Evolutionary conservation across 2,888 invertebrate species (phyloP).

Genomic region (Candidula unifasciata): DNA sequence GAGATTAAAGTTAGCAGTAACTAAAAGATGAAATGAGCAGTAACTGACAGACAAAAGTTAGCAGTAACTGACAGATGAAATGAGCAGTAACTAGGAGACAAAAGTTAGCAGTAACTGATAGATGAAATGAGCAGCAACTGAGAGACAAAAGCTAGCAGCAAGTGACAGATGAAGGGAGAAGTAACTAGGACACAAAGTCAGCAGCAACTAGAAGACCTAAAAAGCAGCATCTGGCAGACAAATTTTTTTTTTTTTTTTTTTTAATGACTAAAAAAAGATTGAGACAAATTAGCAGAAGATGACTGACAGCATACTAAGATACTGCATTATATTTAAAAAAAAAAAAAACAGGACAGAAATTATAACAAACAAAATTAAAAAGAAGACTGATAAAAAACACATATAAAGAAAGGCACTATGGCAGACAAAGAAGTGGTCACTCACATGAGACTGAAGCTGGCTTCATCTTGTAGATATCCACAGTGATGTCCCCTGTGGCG

Average conservation of each 20-base stretch:
- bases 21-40: background rate
- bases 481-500: conserved; percentile 29
- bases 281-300: background rate
- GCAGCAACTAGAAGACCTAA: background rate
- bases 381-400: background rate
- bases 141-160: background rate
- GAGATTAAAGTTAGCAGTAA: background rate
- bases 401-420: background rate
- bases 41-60: background rate
- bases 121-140: background rate
- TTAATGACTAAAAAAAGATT: too few species aligned
- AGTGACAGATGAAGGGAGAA: background rate
- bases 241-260: too few species aligned
- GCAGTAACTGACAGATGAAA: background rate
- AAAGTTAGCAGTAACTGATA: background rate
- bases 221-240: background rate
- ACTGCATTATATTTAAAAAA: background rate
- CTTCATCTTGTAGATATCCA: conserved; percentile 57
- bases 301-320: background rate
- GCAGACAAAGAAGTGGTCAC: conserved; percentile 13
- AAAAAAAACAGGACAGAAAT: background rate
- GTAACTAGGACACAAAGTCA: background rate
- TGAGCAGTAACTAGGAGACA: background rate
- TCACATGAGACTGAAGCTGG: conserved; percentile 62
- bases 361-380: too few species aligned